Conservation (phyloP, 1,140 invertebrate genomes). For the Drosophila carrolli region DNA sequence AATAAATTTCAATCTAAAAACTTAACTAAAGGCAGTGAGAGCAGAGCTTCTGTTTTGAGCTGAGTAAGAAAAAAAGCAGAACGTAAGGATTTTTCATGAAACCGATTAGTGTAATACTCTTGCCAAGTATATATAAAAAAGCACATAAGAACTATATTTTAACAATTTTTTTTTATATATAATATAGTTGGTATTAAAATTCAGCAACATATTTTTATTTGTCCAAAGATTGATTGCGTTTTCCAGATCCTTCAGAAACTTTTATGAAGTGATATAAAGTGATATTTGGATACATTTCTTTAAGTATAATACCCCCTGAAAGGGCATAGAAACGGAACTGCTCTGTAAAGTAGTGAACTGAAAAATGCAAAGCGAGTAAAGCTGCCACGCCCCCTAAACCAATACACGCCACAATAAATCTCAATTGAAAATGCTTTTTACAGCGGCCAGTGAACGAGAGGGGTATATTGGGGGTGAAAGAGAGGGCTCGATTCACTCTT, state of each 20-base stretch:
- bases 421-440: conserved; percentile 81
- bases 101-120: conserved; percentile 11
- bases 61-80: conserved; percentile 24
- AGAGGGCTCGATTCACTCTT: conserved; percentile 54
- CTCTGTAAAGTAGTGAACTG: conserved; percentile 48
- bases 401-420: conserved; percentile 81
- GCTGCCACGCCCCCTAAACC: conserved; percentile 39
- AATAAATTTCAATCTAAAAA: conserved; percentile 82
- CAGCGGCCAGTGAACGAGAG: conserved; percentile 20
- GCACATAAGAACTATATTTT: too few relatives aligned
- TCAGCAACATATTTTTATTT: too few relatives aligned
- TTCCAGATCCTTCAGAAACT: too few relatives aligned
- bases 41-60: conserved; percentile 57
- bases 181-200: too few relatives aligned
- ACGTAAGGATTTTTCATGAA: neutral
- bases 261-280: too few relatives aligned
- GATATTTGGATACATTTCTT: too few relatives aligned
- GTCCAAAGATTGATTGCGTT: too few relatives aligned
- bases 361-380: conserved; percentile 75
- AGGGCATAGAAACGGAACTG: conserved; percentile 26
- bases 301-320: neutral
- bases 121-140: neutral
- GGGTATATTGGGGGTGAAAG: neutral
- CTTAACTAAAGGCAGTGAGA: conserved; percentile 72
- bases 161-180: too few relatives aligned